Percentiles rank a stretch among this genome's conserved stretches.
Conservation (phyloP, 2,113 vertebrate species). For the Atherinomorus stipes region DNA sequence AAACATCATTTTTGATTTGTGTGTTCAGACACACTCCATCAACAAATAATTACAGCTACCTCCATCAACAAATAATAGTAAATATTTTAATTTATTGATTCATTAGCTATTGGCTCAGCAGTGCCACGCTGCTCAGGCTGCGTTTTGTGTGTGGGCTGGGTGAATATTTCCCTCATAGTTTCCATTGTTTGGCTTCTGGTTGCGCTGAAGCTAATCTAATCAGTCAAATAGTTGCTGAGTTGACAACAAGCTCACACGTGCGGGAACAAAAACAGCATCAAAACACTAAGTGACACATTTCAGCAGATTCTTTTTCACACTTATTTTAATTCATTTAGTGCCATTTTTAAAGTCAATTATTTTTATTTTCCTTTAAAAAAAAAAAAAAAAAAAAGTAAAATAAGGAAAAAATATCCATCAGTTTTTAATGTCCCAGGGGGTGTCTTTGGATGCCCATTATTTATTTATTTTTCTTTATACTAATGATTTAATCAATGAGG, state of each 20-base stretch:
- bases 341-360: background rate
- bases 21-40: conserved; percentile 62
- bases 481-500: background rate
- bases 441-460: too few species aligned
- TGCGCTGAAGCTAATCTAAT: conserved; percentile 71
- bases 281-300: conserved; percentile 51
- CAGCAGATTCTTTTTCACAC: background rate
- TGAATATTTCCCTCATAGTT: conserved; percentile 63
- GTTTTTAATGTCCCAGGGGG: background rate
- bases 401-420: background rate
- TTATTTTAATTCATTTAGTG: background rate
- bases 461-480: background rate
- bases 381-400: background rate
- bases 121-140: conserved; percentile 33
- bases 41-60: conserved; percentile 66
- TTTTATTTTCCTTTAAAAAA: background rate
- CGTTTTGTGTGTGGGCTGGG: conserved; percentile 51
- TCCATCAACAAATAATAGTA: conserved; percentile 71
- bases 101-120: conserved; percentile 69
- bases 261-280: conserved; percentile 61
- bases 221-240: conserved; percentile 76
- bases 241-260: conserved; percentile 51
- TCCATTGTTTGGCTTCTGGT: conserved; percentile 58
- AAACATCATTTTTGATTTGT: conserved; percentile 69
- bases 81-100: conserved; percentile 76